phyloP scores from a whole-genome alignment of 2,888 invertebrate genomes.

The Ectropis crepuscularia region DNA sequence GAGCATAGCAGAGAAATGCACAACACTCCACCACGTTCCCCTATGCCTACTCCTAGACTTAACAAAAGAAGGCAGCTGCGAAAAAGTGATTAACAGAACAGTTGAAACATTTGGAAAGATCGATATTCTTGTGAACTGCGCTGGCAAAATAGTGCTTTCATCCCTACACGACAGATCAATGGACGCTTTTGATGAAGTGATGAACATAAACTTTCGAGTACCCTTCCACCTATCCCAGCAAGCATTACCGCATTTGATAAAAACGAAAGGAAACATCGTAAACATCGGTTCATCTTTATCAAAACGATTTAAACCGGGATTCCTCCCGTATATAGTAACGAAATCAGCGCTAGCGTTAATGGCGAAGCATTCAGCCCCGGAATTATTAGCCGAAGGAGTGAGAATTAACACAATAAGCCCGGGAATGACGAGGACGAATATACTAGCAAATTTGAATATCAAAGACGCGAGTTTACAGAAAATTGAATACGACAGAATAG shows the following conservation, averaged over 20 bases:
- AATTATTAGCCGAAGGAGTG: constrained; percentile 54
- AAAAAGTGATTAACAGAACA: constrained; percentile 54
- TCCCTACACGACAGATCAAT: constrained; percentile 55
- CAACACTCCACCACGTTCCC: constrained; percentile 42
- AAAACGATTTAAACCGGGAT: constrained; percentile 50
- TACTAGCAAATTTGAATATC: constrained; percentile 49
- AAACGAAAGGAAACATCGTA: constrained; percentile 61
- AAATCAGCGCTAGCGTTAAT: constrained; percentile 57
- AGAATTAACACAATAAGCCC: constrained; percentile 61
- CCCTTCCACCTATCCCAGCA: constrained; percentile 57
- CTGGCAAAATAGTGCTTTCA: constrained; percentile 51
- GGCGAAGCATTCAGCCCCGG: constrained; percentile 55
- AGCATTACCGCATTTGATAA: constrained; percentile 55
- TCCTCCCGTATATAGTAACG: constrained; percentile 53
- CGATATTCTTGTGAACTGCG: constrained; percentile 60
- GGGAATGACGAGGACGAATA: constrained; percentile 56
- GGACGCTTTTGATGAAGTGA: constrained; percentile 56
- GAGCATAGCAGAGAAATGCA: constrained; percentile 51
- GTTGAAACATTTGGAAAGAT: constrained; percentile 55
- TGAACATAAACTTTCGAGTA: constrained; percentile 60
- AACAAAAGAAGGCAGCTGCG: constrained; percentile 51
- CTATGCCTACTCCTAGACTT: constrained; percentile 52
- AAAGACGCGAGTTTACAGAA: constrained; percentile 37
- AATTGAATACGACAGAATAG: constrained; percentile 41
- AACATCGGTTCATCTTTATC: constrained; percentile 58